These are phyloP conservation scores for Potamilus streckersoni DNA, from an alignment of 1,140 invertebrate species.

Conservation along the genomic window DNA sequence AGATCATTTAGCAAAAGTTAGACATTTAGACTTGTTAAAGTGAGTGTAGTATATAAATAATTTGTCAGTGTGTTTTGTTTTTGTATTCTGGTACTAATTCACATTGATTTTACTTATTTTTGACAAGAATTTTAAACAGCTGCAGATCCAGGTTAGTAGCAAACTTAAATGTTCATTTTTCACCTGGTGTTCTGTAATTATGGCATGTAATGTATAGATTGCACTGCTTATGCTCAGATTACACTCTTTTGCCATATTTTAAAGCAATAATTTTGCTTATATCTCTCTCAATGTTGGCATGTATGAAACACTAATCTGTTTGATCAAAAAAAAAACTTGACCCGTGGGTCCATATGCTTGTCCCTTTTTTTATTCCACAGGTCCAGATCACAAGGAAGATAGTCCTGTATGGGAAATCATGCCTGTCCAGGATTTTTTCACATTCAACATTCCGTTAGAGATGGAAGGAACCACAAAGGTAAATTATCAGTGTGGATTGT, in stretches of 20 bases:
- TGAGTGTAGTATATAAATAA: too few relatives aligned
- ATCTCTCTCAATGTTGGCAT: background rate
- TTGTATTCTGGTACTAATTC: too few relatives aligned
- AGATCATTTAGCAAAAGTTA: too few relatives aligned
- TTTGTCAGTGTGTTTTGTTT: too few relatives aligned
- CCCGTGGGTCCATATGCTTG: background rate
- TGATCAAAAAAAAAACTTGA: background rate
- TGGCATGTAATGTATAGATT: too few relatives aligned
- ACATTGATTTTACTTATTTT: too few relatives aligned
- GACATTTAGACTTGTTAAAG: too few relatives aligned
- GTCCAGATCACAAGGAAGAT: conserved; percentile 61
- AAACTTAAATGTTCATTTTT: too few relatives aligned
- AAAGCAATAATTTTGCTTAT: background rate
- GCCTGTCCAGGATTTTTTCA: conserved; percentile 59
- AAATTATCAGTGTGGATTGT: background rate
- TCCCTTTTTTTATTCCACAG: conserved; percentile 26
- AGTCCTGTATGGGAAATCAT: conserved; percentile 62
- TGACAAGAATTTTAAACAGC: too few relatives aligned
- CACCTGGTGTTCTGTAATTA: too few relatives aligned
- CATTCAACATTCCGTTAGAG: conserved; percentile 66
- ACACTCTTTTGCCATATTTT: background rate
- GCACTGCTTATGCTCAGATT: too few relatives aligned
- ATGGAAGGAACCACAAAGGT: conserved; percentile 65
- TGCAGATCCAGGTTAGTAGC: too few relatives aligned
- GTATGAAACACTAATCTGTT: background rate